phyloP scores from a whole-genome alignment of 2,888 invertebrate species.

The Molanna angustata region DNA sequence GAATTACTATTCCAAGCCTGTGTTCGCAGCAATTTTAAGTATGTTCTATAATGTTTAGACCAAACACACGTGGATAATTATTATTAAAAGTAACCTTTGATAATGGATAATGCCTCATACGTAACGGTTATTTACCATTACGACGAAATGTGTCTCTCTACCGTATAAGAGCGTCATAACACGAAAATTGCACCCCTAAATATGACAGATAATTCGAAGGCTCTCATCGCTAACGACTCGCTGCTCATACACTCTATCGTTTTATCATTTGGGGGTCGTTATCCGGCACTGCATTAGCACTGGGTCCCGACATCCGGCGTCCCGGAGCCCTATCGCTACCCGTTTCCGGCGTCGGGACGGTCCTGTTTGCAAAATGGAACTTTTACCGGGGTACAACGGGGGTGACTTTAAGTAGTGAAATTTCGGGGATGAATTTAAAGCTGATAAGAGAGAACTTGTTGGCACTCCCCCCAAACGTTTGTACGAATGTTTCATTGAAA shows the following conservation, averaged over 20 bases:
- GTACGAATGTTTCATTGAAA: too few relatives aligned
- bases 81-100: neutral
- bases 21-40: too few relatives aligned
- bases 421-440: too few relatives aligned
- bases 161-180: neutral
- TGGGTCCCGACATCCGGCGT: slow-evolving; percentile 11
- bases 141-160: too few relatives aligned
- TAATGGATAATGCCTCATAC: neutral
- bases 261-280: slow-evolving; percentile 9
- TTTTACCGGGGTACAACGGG: too few relatives aligned
- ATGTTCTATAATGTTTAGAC: too few relatives aligned
- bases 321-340: slow-evolving; percentile 15
- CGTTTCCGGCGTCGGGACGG: slow-evolving; percentile 11
- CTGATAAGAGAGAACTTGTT: too few relatives aligned
- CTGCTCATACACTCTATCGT: slow-evolving; percentile 8
- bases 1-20: too few relatives aligned
- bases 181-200: slow-evolving; percentile 9
- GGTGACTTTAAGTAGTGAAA: too few relatives aligned
- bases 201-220: slow-evolving; percentile 12
- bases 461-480: too few relatives aligned
- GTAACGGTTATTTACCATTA: neutral
- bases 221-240: slow-evolving; percentile 14
- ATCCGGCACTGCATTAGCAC: slow-evolving; percentile 13
- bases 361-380: slow-evolving; percentile 11
- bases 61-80: too few relatives aligned